phyloP scores from a whole-genome alignment of 2,888 invertebrate genomes.

The Megamerina dolium region DNA sequence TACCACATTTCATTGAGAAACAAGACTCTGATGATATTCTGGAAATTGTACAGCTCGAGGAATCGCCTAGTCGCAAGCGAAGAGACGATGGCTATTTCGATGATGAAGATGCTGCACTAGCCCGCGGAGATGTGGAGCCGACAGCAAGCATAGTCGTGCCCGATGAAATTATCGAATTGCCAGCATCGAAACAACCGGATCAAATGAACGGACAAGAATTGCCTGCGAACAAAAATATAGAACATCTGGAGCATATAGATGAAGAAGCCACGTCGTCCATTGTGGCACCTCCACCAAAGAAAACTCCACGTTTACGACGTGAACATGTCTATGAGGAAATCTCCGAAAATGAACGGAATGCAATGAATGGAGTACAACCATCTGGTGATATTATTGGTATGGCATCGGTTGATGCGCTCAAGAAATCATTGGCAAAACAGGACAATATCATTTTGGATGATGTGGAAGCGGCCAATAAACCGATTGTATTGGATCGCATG shows the following conservation, averaged over 20 bases:
- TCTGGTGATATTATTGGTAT: slow-evolving; percentile 34
- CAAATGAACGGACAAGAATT: background rate
- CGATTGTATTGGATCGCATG: slow-evolving; percentile 42
- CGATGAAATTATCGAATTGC: slow-evolving; percentile 46
- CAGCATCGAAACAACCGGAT: slow-evolving; percentile 17
- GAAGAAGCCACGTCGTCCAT: background rate
- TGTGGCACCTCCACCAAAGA: slow-evolving; percentile 33
- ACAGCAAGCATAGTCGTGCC: slow-evolving; percentile 38
- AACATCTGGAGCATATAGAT: background rate
- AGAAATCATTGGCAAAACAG: slow-evolving; percentile 41
- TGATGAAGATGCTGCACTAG: slow-evolving; percentile 1
- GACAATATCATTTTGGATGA: slow-evolving; percentile 51
- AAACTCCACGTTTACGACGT: slow-evolving; percentile 52
- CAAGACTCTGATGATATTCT: slow-evolving; percentile 49
- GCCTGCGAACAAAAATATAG: background rate
- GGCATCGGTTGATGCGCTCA: slow-evolving; percentile 38
- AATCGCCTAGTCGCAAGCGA: slow-evolving; percentile 47
- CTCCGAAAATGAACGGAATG: slow-evolving; percentile 34
- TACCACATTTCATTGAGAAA: slow-evolving; percentile 48
- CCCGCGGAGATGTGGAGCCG: slow-evolving; percentile 19
- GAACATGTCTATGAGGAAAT: slow-evolving; percentile 63
- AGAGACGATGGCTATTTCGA: slow-evolving; percentile 22
- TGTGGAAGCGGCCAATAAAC: slow-evolving; percentile 50
- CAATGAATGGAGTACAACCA: slow-evolving; percentile 15
- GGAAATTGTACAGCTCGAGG: slow-evolving; percentile 48